Conservation (phyloP, 2,113 vertebrate species). For the Micromys minutus region DNA sequence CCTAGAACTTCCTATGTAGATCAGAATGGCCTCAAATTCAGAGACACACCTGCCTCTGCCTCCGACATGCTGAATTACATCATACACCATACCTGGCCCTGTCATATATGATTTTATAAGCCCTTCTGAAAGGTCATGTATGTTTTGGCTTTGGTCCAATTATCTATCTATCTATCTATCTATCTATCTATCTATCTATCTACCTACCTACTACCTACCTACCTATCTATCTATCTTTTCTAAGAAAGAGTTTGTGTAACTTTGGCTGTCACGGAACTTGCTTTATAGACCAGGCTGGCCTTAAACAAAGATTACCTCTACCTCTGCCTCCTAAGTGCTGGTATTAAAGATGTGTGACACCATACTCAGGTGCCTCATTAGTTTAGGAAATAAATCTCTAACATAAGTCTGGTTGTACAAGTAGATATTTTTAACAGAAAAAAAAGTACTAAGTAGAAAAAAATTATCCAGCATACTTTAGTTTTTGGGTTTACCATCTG, state of each 20-base stretch:
- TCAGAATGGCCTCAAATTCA: background rate
- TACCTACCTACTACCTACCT: background rate
- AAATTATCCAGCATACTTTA: constrained; percentile 15
- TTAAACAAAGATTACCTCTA: too few relatives aligned
- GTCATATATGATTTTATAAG: constrained; percentile 32
- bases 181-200: too few relatives aligned
- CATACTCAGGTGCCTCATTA: too few relatives aligned
- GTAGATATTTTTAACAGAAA: background rate
- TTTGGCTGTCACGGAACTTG: too few relatives aligned
- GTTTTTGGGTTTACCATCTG: constrained; percentile 31
- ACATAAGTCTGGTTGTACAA: background rate
- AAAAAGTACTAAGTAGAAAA: background rate
- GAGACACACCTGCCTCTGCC: background rate
- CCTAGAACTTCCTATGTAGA: background rate
- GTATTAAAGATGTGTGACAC: too few relatives aligned
- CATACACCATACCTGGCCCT: background rate
- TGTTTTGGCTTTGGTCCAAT: background rate
- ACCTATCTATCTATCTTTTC: background rate
- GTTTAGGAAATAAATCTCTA: constrained; percentile 39
- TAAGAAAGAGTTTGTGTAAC: too few relatives aligned
- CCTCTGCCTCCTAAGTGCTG: too few relatives aligned
- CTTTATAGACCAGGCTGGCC: too few relatives aligned
- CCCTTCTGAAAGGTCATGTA: background rate
- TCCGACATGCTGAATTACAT: background rate
- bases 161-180: too few relatives aligned